Percentiles rank a stretch among this genome's conserved stretches.
phyloP scores from a whole-genome alignment of 2,888 invertebrate species.

The Enchytraeus crypticus region DNA sequence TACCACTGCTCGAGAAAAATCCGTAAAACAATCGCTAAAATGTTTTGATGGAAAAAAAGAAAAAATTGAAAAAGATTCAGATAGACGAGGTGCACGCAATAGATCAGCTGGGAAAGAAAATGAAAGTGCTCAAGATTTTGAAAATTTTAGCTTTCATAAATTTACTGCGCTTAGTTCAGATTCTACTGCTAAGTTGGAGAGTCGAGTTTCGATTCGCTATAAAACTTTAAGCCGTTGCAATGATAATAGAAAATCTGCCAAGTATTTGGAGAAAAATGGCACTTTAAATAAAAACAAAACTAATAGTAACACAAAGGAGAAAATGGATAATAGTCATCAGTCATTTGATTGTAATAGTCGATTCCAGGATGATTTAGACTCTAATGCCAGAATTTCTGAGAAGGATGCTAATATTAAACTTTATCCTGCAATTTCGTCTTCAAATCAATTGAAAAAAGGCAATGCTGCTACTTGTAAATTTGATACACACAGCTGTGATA shows the following conservation, averaged over 20 bases:
- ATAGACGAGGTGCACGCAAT: neutral
- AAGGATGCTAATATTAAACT: no score
- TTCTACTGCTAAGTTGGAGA: neutral
- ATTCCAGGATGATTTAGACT: no score
- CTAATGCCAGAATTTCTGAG: no score
- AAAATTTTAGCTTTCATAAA: neutral
- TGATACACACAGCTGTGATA: slow-evolving; percentile 1
- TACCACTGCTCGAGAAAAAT: neutral
- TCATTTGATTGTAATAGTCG: no score
- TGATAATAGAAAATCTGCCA: no score
- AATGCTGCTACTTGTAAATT: neutral
- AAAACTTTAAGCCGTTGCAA: no score
- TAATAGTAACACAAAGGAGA: no score
- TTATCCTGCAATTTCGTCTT: neutral
- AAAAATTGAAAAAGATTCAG: neutral
- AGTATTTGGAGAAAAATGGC: no score
- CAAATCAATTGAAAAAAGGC: neutral
- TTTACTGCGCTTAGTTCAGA: neutral
- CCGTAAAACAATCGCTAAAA: no score
- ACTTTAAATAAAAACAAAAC: no score
- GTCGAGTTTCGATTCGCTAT: neutral
- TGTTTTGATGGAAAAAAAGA: no score
- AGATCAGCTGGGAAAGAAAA: neutral
- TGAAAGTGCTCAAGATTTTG: neutral
- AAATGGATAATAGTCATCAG: no score